Evolutionary conservation across 2,797 vertebrate species (phyloP).

Genomic region (Tachyglossus aculeatus): DNA sequence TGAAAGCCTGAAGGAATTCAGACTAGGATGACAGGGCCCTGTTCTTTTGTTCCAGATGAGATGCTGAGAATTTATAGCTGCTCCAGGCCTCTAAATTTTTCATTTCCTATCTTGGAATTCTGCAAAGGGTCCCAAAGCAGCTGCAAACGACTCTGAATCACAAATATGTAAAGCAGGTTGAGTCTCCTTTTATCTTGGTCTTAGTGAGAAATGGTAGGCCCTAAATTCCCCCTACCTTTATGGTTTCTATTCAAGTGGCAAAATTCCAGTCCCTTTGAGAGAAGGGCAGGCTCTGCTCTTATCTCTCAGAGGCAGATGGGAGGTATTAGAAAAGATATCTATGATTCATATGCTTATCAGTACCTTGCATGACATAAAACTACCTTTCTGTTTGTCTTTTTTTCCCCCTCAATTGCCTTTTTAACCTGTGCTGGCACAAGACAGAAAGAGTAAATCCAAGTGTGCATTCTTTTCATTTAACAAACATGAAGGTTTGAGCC

Average conservation of each 20-base stretch:
- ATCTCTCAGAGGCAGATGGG: constrained; percentile 30
- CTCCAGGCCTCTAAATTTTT: constrained; percentile 4
- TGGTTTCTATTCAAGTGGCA: constrained; percentile 13
- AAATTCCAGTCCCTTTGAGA: neutral
- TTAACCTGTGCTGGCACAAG: constrained; percentile 38
- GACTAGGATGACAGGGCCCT: neutral
- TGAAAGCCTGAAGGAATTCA: neutral
- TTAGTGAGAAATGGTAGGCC: neutral
- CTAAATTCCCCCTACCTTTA: constrained; percentile 1
- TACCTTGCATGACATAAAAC: constrained; percentile 20
- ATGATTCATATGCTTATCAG: constrained; percentile 29
- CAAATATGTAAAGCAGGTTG: neutral
- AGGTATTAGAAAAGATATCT: constrained; percentile 24
- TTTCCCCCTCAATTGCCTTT: constrained; percentile 7
- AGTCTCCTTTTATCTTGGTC: neutral
- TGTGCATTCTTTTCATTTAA: constrained; percentile 32
- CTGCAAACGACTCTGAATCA: neutral
- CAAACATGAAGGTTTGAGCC: constrained; percentile 8
- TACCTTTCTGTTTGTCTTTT: neutral
- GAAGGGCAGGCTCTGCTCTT: constrained; percentile 13
- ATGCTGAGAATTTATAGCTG: constrained; percentile 25
- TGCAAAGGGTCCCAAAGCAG: constrained; percentile 24
- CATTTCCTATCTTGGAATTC: neutral
- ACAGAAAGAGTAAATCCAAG: constrained; percentile 34
- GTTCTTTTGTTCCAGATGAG: constrained; percentile 2